Conservation (phyloP, 2,888 invertebrate genomes). For the Halictus quadricinctus region DNA sequence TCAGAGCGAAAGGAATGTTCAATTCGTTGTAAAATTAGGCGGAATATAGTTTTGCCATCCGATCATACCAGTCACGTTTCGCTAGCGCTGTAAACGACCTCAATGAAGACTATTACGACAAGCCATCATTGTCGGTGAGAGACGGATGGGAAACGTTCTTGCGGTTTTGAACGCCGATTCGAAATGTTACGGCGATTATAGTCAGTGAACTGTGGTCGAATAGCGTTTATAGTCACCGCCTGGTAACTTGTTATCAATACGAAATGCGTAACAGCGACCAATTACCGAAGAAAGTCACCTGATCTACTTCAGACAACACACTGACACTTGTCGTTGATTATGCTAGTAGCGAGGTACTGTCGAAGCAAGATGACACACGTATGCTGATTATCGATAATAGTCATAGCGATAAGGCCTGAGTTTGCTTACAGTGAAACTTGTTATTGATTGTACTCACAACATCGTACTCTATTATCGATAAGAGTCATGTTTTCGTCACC, state of each 20-base stretch:
- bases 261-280: neutral
- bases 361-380: no score
- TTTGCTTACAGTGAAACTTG: no score
- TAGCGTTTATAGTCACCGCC: neutral
- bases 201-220: neutral
- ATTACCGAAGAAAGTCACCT: neutral
- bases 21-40: neutral
- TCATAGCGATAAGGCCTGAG: no score
- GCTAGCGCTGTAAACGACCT: neutral
- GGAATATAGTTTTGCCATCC: neutral
- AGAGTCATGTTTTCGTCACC: neutral
- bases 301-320: neutral
- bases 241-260: neutral
- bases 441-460: no score
- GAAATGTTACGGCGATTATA: neutral
- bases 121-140: neutral
- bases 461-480: neutral
- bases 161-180: neutral
- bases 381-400: no score
- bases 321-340: neutral
- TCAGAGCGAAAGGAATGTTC: no score
- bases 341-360: neutral
- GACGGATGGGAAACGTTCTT: neutral
- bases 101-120: neutral
- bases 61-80: neutral